Base-by-base conservation (phyloP, 1,140 invertebrate species). In the Pseudomyrmex pallidus region DNA sequence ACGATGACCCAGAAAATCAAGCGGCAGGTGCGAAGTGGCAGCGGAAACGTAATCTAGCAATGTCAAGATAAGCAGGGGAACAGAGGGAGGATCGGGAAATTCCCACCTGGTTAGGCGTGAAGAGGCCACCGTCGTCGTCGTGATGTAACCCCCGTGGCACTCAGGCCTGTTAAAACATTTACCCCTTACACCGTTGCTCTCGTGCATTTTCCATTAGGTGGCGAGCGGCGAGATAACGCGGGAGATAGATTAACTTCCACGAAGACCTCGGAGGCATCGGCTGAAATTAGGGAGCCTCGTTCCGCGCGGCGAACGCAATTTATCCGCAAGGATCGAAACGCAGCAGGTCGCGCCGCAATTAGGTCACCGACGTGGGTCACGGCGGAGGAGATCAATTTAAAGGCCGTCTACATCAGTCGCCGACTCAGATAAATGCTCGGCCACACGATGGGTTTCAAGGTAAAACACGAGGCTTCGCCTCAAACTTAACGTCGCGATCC, bases 191-290 rank as follows among this genome's bases (percentile, higher is more conserved):
- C n/a, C 15, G 12, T 59, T 17, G 25, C 20, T 50, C 74, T 76
- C 76, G 12, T 80, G 78, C 78, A 82, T 82, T 82, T 82, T 82
- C 78, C 70, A 82, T 82, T 57, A 35, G 44, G 70, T 63, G 78
- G 59, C 68, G 70, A 74, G 61, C 57, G 78, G 12, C 10, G 52
- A 72, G 73, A 35, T 35, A 46, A 74, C 52, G 48, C 78, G 9
- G 78, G 70, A 35, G 35, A 74, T 73, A 74, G 70, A 82, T 82
- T 82, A 82, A 82, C 78, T 74, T 74, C 48, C 57, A 59, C 54
- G 66, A 63, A 70, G 83, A 35, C 74, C 83, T 80, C 64, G 25
- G 56, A 84, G 83, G 83, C 77, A 74, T 82, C 66, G 76, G 70
- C 48, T 67, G 83, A 78, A 35, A 62, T 78, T 84, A 57, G 52